Evolutionary conservation across 2,888 invertebrate species (phyloP).

Genomic region (Sthenelais limicola): DNA sequence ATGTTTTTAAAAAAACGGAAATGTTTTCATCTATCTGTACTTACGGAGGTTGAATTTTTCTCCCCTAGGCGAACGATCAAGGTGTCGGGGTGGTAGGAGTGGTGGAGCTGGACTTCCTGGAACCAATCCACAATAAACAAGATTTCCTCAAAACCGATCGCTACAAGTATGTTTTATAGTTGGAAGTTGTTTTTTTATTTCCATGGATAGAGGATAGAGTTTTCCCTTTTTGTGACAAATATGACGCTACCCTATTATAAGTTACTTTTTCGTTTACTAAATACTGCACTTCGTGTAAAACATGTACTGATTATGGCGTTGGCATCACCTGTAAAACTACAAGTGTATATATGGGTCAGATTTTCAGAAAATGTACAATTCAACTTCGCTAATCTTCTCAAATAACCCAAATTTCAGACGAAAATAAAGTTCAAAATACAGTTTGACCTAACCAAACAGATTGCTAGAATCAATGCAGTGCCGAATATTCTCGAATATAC

Average conservation of each 20-base stretch:
- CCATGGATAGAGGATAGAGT: neutral
- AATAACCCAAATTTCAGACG: no score
- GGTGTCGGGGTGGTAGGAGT: constrained; percentile 70
- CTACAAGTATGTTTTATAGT: constrained; percentile 60
- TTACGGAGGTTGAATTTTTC: constrained; percentile 16
- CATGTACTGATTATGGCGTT: neutral
- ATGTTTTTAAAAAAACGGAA: no score
- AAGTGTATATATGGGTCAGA: no score
- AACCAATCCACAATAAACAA: constrained; percentile 70
- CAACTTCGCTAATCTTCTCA: no score
- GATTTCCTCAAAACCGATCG: constrained; percentile 67
- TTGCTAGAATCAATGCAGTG: no score
- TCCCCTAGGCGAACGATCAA: constrained; percentile 44
- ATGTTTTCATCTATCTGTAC: no score
- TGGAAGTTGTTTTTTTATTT: neutral
- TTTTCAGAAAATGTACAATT: no score
- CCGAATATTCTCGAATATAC: no score
- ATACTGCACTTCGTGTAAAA: neutral
- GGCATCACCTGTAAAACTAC: neutral
- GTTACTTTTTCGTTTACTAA: no score
- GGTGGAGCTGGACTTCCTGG: constrained; percentile 65
- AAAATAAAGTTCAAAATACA: no score
- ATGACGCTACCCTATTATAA: neutral
- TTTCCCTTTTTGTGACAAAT: neutral
- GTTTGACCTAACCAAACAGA: no score